Conservation (phyloP, 2,888 invertebrate genomes). For the Heliconius aoede region DNA sequence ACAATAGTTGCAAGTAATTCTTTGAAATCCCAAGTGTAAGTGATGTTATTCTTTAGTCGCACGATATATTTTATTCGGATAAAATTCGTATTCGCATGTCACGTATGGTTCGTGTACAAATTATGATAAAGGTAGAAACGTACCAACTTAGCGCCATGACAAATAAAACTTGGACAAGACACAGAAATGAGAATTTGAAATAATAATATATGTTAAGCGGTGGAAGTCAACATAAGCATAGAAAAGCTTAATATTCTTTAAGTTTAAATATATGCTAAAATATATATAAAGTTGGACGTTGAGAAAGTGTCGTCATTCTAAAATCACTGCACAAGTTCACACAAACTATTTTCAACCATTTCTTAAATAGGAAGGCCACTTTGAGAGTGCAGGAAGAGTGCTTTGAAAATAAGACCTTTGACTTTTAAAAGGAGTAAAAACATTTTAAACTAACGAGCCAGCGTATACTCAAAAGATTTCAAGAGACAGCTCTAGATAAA, state of each 20-base stretch:
- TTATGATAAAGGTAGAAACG: not conserved
- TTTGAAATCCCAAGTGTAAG: slow-evolving; percentile 9
- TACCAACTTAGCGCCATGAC: not conserved
- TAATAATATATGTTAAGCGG: too few relatives aligned
- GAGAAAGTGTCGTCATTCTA: not conserved
- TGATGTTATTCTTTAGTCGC: slow-evolving; percentile 11
- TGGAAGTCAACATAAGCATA: too few relatives aligned
- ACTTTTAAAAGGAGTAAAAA: slow-evolving; percentile 31
- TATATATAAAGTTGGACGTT: not conserved
- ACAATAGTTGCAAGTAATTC: slow-evolving; percentile 9
- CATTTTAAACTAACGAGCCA: slow-evolving; percentile 40
- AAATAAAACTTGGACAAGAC: not conserved
- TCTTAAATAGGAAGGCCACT: slow-evolving; percentile 6
- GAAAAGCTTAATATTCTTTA: not conserved
- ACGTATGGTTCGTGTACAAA: not conserved
- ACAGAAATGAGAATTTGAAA: not conserved
- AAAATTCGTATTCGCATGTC: not conserved
- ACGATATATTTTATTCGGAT: slow-evolving; percentile 18
- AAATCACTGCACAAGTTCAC: not conserved
- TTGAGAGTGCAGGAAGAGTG: slow-evolving; percentile 15
- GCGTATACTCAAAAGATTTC: slow-evolving; percentile 38
- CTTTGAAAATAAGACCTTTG: slow-evolving; percentile 34
- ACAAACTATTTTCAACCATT: not conserved
- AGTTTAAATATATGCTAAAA: not conserved
- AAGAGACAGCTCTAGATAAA: slow-evolving; percentile 36